Conservation (phyloP, 2,113 vertebrate species). For the Saimiri boliviensis region DNA sequence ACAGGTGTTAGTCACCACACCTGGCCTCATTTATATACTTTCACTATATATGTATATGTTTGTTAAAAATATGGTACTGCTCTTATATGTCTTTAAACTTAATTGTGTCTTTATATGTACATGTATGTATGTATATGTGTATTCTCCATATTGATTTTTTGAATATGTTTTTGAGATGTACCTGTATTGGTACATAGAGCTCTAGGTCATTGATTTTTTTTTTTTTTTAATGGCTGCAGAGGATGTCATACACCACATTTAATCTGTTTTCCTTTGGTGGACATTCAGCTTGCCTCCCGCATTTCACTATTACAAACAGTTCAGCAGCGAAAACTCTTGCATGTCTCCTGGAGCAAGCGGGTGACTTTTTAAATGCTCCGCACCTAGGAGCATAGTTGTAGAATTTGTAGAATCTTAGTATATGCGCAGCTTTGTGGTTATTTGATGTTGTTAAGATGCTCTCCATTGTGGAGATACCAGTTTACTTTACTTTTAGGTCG, state of each 20-base stretch:
- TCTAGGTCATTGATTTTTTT: neutral
- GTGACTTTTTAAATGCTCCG: neutral
- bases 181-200: neutral
- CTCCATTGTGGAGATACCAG: neutral
- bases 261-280: neutral
- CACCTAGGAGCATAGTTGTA: neutral
- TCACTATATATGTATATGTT: neutral
- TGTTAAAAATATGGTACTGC: neutral
- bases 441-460: neutral
- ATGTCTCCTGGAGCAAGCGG: neutral
- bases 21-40: neutral
- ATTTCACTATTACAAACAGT: neutral
- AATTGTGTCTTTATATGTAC: neutral
- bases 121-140: neutral
- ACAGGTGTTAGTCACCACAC: no score
- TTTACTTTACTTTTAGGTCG: neutral
- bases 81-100: neutral
- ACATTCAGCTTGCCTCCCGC: neutral
- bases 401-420: neutral
- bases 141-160: neutral
- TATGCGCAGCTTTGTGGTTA: neutral
- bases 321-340: neutral
- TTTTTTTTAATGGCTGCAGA: neutral
- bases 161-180: neutral
- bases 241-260: neutral